Conservation (phyloP, 2,113 vertebrate species). For the Ia io region DNA sequence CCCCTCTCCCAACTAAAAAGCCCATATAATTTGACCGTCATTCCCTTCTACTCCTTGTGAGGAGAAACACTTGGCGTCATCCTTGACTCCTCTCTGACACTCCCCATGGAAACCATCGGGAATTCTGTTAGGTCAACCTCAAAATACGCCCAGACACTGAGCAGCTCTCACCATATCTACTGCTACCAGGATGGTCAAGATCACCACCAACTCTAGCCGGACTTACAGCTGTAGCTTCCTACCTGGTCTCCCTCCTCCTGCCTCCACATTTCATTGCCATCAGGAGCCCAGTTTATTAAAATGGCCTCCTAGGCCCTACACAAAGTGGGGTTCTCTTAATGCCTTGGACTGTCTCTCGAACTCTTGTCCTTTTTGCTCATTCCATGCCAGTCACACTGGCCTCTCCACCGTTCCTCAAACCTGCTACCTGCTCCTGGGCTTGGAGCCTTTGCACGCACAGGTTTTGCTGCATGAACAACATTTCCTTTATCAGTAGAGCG, state of each 20-base stretch:
- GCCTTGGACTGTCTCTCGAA: background rate
- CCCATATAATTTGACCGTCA: background rate
- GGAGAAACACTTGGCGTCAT: background rate
- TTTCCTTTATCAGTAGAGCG: background rate
- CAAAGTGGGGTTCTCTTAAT: background rate
- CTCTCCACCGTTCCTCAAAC: background rate
- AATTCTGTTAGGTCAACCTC: background rate
- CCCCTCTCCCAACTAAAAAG: background rate
- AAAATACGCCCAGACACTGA: background rate
- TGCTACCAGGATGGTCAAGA: background rate
- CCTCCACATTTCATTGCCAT: background rate
- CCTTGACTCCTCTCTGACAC: background rate
- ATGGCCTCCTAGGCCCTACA: background rate
- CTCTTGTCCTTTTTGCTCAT: background rate
- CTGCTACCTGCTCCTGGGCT: background rate
- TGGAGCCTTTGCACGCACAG: background rate
- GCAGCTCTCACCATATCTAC: background rate
- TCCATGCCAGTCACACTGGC: background rate
- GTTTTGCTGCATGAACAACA: background rate
- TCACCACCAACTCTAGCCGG: background rate
- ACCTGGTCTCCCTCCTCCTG: background rate
- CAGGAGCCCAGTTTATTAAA: background rate
- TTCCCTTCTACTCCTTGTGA: background rate
- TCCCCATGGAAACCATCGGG: background rate
- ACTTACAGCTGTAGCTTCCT: background rate